phyloP scores from a whole-genome alignment of 2,113 vertebrate genomes.

The Cardinalis cardinalis region DNA sequence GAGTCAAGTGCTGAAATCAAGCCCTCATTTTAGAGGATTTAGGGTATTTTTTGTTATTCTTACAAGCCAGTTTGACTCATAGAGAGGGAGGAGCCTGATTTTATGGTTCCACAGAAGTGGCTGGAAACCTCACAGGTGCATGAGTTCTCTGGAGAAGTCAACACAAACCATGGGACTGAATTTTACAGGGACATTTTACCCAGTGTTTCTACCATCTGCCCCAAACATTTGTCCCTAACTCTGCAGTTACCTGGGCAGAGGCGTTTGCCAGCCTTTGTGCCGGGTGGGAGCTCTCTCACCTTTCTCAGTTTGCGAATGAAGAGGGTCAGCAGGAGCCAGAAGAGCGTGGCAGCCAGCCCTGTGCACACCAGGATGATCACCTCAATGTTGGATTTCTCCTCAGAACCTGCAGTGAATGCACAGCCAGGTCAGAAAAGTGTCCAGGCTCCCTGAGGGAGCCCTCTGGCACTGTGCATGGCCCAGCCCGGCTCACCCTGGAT shows the following conservation, averaged over 20 bases:
- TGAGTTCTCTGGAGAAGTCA: not conserved
- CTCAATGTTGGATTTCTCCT: conserved; percentile 86
- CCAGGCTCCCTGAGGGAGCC: not conserved
- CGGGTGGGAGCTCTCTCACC: conserved; percentile 61
- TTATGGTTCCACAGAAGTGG: not conserved
- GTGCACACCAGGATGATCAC: conserved; percentile 91
- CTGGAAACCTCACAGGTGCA: not conserved
- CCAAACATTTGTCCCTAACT: not conserved
- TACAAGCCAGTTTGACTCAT: not conserved
- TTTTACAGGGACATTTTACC: not conserved
- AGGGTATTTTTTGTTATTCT: not conserved
- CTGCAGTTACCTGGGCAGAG: not conserved
- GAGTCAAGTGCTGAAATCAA: not conserved
- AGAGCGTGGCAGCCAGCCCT: conserved; percentile 86
- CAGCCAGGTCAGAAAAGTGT: not conserved
- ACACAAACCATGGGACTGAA: not conserved
- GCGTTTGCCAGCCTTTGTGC: not conserved
- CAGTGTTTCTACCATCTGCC: not conserved
- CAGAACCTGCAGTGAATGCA: conserved; percentile 74
- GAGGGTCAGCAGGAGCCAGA: conserved; percentile 91
- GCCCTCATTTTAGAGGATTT: not conserved
- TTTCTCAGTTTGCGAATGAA: conserved; percentile 91
- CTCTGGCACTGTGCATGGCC: accelerated
- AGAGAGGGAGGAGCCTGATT: not conserved
- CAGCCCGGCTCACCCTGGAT: conserved; percentile 76